phyloP scores from a whole-genome alignment of 2,888 invertebrate genomes.

The Acronicta alni region DNA sequence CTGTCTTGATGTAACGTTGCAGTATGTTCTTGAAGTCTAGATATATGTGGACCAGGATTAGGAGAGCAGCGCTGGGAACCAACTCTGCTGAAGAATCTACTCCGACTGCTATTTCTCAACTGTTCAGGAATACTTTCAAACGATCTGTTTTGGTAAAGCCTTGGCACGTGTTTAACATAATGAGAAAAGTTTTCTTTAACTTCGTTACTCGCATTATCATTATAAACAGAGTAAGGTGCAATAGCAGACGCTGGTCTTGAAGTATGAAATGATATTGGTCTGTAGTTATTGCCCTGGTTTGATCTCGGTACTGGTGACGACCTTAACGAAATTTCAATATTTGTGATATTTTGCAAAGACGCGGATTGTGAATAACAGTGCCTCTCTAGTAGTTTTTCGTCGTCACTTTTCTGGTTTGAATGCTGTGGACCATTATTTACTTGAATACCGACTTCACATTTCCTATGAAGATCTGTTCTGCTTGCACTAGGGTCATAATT shows the following conservation, averaged over 20 bases:
- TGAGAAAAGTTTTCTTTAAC: slow-evolving; percentile 83
- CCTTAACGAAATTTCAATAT: slow-evolving; percentile 84
- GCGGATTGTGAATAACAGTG: slow-evolving; percentile 77
- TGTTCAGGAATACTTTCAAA: slow-evolving; percentile 87
- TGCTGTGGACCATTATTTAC: slow-evolving; percentile 70
- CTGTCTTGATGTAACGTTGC: slow-evolving; percentile 66
- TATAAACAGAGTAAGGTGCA: slow-evolving; percentile 68
- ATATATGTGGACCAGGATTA: slow-evolving; percentile 71
- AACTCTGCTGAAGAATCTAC: slow-evolving; percentile 83
- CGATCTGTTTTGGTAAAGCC: slow-evolving; percentile 84
- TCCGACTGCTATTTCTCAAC: slow-evolving; percentile 79
- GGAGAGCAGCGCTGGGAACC: slow-evolving; percentile 83
- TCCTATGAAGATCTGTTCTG: slow-evolving; percentile 67
- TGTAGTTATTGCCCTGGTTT: slow-evolving; percentile 75
- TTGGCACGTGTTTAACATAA: slow-evolving; percentile 82
- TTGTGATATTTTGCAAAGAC: slow-evolving; percentile 85
- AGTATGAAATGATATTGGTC: slow-evolving; percentile 84
- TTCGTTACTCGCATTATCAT: slow-evolving; percentile 79
- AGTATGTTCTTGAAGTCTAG: slow-evolving; percentile 77
- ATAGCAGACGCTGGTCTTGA: slow-evolving; percentile 72
- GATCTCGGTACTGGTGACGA: slow-evolving; percentile 74
- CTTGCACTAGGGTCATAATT: slow-evolving; percentile 57
- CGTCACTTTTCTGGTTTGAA: slow-evolving; percentile 86
- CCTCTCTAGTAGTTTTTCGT: slow-evolving; percentile 85
- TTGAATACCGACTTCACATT: slow-evolving; percentile 77